phyloP scores from a whole-genome alignment of 2,888 invertebrate species.

The Linnaemya vulpina region DNA sequence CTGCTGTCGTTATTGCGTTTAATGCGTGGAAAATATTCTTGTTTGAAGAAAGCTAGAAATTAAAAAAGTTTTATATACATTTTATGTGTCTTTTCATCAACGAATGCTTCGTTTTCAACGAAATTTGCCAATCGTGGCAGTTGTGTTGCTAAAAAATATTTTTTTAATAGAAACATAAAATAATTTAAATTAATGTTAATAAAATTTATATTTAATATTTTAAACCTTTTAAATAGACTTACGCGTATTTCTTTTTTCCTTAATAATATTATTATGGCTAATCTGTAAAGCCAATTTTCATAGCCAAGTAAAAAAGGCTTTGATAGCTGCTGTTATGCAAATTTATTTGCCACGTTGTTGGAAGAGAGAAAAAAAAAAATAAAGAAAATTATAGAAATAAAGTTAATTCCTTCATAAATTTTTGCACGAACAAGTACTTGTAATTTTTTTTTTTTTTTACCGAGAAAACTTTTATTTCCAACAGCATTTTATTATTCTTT shows the following conservation, averaged over 20 bases:
- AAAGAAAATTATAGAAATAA: no score
- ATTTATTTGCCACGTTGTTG: neutral
- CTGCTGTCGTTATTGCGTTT: no score
- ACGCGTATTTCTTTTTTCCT: neutral
- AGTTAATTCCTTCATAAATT: constrained; percentile 11
- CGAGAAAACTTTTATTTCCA: constrained; percentile 31
- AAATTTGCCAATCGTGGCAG: no score
- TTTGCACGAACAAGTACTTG: constrained; percentile 56
- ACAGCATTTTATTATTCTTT: constrained; percentile 39
- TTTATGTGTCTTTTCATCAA: no score
- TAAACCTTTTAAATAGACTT: neutral
- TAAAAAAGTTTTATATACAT: no score
- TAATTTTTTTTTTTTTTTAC: constrained; percentile 18
- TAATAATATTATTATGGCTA: constrained; percentile 52
- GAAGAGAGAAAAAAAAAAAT: neutral
- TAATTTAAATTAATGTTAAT: no score
- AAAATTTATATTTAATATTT: neutral
- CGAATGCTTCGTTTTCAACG: no score
- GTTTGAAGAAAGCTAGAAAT: no score
- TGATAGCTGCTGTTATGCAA: constrained; percentile 32
- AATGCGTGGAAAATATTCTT: no score
- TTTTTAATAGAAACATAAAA: no score
- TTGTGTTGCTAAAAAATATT: no score
- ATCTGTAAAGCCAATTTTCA: constrained; percentile 62
- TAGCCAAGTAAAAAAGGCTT: constrained; percentile 39